A percentile compares a stretch with the other conserved stretches of the same genome.
These are phyloP conservation scores for Rhinopomastus cyanomelas DNA, from an alignment of 2,113 vertebrate species.

Conservation along the genomic window DNA sequence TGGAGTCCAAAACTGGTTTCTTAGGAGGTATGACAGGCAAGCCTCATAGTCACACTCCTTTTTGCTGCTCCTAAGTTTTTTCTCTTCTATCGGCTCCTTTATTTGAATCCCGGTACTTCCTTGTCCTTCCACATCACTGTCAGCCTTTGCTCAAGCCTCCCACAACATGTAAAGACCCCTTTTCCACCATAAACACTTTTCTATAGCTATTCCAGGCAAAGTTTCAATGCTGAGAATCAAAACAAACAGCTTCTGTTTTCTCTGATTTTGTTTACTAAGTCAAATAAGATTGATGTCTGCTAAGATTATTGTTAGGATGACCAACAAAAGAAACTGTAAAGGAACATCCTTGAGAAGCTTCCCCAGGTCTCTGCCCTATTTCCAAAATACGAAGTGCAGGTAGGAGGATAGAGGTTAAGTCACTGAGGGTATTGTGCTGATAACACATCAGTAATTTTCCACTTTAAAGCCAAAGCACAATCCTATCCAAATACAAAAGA, in stretches of 20 bases:
- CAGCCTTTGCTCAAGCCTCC: not conserved
- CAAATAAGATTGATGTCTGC: not conserved
- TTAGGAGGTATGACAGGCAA: not conserved
- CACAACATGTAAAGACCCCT: fast-evolving
- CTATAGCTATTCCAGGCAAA: not conserved
- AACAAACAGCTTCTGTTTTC: not conserved
- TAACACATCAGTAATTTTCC: not conserved
- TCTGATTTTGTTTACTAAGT: not conserved
- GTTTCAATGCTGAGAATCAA: not conserved
- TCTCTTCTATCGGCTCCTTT: not conserved
- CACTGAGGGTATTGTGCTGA: not conserved
- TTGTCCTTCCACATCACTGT: not conserved
- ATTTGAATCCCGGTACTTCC: not conserved
- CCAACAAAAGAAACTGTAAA: not conserved
- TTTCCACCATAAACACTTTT: not conserved
- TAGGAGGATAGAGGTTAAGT: not conserved
- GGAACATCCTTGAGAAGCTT: not conserved
- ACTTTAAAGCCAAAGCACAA: not conserved
- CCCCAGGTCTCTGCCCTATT: not conserved
- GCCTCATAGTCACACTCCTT: not conserved
- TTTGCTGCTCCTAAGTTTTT: not conserved
- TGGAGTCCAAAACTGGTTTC: not conserved
- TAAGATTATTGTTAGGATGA: not conserved
- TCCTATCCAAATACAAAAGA: not conserved
- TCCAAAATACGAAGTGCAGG: not conserved